Evolutionary conservation across 1,140 invertebrate genomes (phyloP).

Genomic region (Xylocopa sonorina): DNA sequence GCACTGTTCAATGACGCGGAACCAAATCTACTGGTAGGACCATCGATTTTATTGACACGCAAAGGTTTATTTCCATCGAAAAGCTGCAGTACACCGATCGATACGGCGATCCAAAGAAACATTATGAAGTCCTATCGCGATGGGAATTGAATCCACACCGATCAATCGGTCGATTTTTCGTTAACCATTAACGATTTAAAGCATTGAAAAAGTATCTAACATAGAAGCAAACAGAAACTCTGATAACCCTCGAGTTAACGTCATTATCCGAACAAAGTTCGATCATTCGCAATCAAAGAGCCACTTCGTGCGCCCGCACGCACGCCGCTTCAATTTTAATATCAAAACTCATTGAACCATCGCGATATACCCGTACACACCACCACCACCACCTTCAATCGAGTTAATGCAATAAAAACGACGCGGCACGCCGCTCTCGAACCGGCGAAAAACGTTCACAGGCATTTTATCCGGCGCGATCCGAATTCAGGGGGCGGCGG

Average conservation of each 20-base stretch:
- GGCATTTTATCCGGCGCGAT: conserved; percentile 14
- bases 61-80: conserved; percentile 1
- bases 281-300: not conserved
- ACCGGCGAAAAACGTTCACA: conserved; percentile 8
- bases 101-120: no score
- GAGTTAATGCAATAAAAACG: conserved; percentile 36
- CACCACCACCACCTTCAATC: conserved; percentile 1
- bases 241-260: not conserved
- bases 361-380: not conserved
- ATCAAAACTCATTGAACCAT: conserved; percentile 2
- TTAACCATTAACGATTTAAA: no score
- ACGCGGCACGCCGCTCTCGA: not conserved
- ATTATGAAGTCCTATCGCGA: no score
- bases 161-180: no score
- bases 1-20: not conserved
- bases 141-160: no score
- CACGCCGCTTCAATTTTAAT: not conserved
- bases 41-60: conserved; percentile 10
- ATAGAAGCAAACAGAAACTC: no score
- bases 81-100: not conserved
- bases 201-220: no score
- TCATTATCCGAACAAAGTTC: not conserved
- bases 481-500: not conserved
- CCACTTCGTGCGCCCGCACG: no score
- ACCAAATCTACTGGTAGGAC: not conserved